Base-by-base conservation (phyloP, 2,113 vertebrate species). In the Urocitellus parryii region DNA sequence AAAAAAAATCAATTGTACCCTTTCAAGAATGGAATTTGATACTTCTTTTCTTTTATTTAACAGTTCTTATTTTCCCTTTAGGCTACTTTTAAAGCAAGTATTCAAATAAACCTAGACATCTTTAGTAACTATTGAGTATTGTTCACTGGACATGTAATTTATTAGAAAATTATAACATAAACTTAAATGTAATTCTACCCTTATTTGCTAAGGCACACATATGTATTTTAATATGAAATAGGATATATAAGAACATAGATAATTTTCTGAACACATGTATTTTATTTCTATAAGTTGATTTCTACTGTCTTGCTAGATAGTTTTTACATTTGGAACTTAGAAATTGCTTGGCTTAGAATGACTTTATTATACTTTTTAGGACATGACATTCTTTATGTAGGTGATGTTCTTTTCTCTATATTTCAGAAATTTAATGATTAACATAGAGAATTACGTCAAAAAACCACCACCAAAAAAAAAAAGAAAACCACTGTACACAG, bases 151-250 rank as follows among this genome's bases (percentile, higher is more conserved):
- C 20, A 58, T 91, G 24, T 1, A 6, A 92, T 86, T 90, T 79
- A 45, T 37, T 78, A 86, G 76, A 67, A 96, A 94, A 53, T 86
- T 0, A 53, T 39, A 84, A 56, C 20, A 65, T 45, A 65, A 25
- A 63, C 16, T 61, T 61, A 90, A 90, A 25, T 84, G 8, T 48
- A 67, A 76, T 45, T 85, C 80, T 83, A n/a, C 4, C 11, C 0
- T 10, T 68, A 42, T 93, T 89, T 86, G 2, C 48, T 68, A 20
- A 48, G 11, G 25, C 92, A 48, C 25, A 93, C 29, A 51, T 91
- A 76, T 65, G 85, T 96, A 67, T 10, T 92, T 90, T 39, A 68
- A n/a, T 80, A 37, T 80, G 10, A 88, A 95, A 91, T 51, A 76
- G 12, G 17, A 51, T 39, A 13, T 37, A 16, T 32, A 45, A 79